A percentile compares a stretch with the other conserved stretches of the same genome.
These are phyloP conservation scores for Aphyosemion australe DNA, from an alignment of 2,113 vertebrate genomes.

Conservation along the genomic window DNA sequence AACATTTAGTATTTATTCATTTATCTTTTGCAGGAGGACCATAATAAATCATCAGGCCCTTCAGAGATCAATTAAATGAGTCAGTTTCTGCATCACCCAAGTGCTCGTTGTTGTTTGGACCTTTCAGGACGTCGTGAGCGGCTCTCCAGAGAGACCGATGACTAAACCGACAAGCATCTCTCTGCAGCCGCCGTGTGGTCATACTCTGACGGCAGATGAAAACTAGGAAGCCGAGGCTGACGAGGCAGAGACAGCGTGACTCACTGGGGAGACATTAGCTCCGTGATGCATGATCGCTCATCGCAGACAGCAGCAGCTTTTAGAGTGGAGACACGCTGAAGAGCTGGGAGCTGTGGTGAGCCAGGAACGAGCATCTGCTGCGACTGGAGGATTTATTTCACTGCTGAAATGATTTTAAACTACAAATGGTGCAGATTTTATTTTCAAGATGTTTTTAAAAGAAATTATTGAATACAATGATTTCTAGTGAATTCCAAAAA, in stretches of 20 bases:
- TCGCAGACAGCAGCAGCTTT: conserved; percentile 54
- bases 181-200: conserved; percentile 43
- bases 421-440: no score
- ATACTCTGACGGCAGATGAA: conserved; percentile 60
- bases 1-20: background rate
- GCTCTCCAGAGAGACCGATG: conserved; percentile 3
- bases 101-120: conserved; percentile 6
- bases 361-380: conserved; percentile 35
- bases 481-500: no score
- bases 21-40: background rate
- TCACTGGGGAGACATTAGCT: conserved; percentile 72
- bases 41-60: conserved; percentile 6
- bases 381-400: conserved; percentile 26
- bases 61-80: conserved; percentile 17
- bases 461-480: no score
- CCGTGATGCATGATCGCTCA: conserved; percentile 68
- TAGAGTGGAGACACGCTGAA: conserved; percentile 40
- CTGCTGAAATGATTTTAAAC: background rate
- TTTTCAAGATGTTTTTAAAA: no score
- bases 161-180: conserved; percentile 36
- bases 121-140: background rate
- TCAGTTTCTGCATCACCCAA: conserved; percentile 1
- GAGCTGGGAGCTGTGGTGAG: conserved; percentile 47
- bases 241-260: conserved; percentile 65
- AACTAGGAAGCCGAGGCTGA: conserved; percentile 56